Base-by-base conservation (phyloP, 2,113 vertebrate species). In the Anas platyrhynchos region DNA sequence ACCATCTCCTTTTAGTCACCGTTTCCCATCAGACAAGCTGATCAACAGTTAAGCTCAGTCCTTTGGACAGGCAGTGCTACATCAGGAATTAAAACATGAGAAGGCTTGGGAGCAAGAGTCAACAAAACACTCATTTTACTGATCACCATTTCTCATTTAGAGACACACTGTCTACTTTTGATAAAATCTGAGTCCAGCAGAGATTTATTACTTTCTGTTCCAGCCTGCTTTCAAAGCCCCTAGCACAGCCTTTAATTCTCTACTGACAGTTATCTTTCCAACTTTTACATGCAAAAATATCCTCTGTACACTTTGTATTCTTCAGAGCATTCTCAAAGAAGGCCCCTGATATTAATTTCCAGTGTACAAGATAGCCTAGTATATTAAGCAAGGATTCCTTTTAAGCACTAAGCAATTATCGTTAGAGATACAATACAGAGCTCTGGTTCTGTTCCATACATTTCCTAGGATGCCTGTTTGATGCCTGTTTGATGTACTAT, bases 151-250 rank as follows among this genome's bases (percentile, higher is more conserved):
- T 76, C 77, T 89, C 44, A 58, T 50, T 84, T 75, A 77, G 62
- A 93, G 67, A 87, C 71, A 50, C 8, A 13, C 54, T 69, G 62
- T 87, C 94, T 85, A 52, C 85, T 55, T 75, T 20, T 66, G 91
- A 82, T 91, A 93, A 92, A 67, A 96, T 94, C 92, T 92, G 62
- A 9, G 59, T 26, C 75, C 65, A 80, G 41, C 8, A 50, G n/a
- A 91, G 71, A 88, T 87, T 87, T 76, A 76, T 29, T 66, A 36
- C 81, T 36, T 76, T 83, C 63, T 94, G 46, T 77, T 95, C 78
- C 82, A 94, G 68, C 32, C 56, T 90, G 79, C 36, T 88, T 91
- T 86, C 79, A 56, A 59, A 91, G 85, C 54, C 79, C 68, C 36
- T 50, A 80, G 43, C 25, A 62, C 6, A 6, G 72, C 76, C 32